phyloP scores from a whole-genome alignment of 2,113 vertebrate species.

The Daubentonia madagascariensis region DNA sequence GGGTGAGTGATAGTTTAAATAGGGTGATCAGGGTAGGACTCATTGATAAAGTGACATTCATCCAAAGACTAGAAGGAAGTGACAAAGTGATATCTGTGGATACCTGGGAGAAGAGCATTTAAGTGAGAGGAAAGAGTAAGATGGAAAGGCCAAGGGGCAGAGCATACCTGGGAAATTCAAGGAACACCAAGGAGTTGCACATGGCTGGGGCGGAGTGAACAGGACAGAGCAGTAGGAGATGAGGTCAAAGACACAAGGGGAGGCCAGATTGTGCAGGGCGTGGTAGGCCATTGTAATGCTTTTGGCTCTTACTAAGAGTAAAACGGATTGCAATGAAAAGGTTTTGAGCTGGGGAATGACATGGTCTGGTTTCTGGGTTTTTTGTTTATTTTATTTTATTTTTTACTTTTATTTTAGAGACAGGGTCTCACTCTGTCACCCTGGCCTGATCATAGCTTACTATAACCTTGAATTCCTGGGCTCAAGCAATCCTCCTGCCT shows the following conservation, averaged over 20 bases:
- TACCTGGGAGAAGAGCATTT: not conserved
- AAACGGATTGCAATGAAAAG: not conserved
- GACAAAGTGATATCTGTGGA: not conserved
- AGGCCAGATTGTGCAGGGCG: not conserved
- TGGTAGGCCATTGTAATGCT: not conserved
- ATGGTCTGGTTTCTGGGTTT: not conserved
- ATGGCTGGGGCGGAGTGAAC: not conserved
- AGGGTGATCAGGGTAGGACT: not conserved
- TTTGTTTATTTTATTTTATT: too few relatives aligned
- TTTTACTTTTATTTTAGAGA: too few relatives aligned
- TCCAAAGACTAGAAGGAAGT: not conserved
- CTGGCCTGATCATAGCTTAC: too few relatives aligned
- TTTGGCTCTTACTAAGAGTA: not conserved
- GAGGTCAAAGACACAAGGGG: not conserved
- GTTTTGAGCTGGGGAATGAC: not conserved
- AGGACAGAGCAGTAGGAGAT: not conserved
- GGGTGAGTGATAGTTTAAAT: not conserved
- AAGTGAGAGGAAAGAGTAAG: not conserved
- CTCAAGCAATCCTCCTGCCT: too few relatives aligned
- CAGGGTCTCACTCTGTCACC: too few relatives aligned
- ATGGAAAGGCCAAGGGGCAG: not conserved
- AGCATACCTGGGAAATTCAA: not conserved
- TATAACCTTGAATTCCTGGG: too few relatives aligned
- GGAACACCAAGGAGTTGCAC: not conserved
- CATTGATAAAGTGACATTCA: not conserved